Percentiles rank a stretch among this genome's conserved stretches.
These are phyloP conservation scores for Bombus sibiricus DNA, from an alignment of 1,140 invertebrate genomes.

Conservation along the genomic window DNA sequence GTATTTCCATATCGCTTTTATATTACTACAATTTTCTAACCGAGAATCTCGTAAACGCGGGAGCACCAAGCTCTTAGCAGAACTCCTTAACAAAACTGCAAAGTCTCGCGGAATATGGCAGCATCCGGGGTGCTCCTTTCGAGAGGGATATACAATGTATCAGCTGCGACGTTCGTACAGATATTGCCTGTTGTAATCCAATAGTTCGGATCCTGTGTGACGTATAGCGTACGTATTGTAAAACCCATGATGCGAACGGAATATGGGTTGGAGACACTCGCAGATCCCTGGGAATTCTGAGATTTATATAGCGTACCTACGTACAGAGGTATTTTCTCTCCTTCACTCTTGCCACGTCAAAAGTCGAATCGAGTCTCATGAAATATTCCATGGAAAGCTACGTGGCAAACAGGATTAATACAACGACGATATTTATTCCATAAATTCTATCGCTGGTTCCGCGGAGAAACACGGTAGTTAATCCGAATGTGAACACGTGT, in stretches of 20 bases:
- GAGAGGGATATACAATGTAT: conserved; percentile 47
- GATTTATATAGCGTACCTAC: conserved; percentile 7
- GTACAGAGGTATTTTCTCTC: too few species aligned
- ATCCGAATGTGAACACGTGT: background rate
- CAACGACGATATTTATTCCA: background rate
- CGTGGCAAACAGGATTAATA: too few species aligned
- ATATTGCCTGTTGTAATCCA: conserved; percentile 59
- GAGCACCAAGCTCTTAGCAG: background rate
- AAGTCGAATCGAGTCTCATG: background rate
- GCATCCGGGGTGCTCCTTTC: conserved; percentile 48
- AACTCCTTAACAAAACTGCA: background rate
- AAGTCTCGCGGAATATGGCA: conserved; percentile 32
- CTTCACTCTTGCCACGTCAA: background rate
- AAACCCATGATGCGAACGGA: conserved; percentile 53
- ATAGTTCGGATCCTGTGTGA: conserved; percentile 58
- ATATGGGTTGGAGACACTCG: conserved; percentile 38
- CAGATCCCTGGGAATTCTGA: conserved; percentile 44
- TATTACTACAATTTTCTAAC: background rate
- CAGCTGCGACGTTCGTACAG: conserved; percentile 47
- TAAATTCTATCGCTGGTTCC: background rate
- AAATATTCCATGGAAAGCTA: background rate
- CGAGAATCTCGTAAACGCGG: background rate
- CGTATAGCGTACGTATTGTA: conserved; percentile 39
- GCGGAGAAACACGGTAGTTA: background rate
- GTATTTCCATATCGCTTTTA: background rate